phyloP scores from a whole-genome alignment of 2,888 invertebrate genomes.

The Cyclophora punctaria region DNA sequence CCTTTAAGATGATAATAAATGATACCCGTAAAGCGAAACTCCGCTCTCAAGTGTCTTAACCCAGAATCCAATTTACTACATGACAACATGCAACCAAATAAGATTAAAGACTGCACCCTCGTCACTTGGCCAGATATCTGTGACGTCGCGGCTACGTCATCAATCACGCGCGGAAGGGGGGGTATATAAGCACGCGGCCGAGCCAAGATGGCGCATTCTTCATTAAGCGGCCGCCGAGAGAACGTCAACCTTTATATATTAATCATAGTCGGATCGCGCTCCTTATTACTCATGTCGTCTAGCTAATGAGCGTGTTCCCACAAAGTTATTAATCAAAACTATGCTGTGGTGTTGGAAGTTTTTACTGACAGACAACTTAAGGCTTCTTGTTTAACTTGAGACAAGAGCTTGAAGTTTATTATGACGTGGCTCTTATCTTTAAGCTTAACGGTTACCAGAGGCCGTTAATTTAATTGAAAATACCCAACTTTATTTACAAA shows the following conservation, averaged over 20 bases:
- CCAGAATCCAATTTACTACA: conserved; percentile 8
- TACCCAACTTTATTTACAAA: too few relatives aligned
- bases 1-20: too few relatives aligned
- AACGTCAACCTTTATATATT: conserved; percentile 43
- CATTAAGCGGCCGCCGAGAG: conserved; percentile 45
- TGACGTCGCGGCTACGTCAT: conserved; percentile 54
- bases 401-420: too few relatives aligned
- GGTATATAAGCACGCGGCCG: conserved; percentile 37
- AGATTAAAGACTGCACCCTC: conserved; percentile 53
- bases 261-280: conserved; percentile 42
- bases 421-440: too few relatives aligned
- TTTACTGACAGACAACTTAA: too few relatives aligned
- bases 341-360: too few relatives aligned
- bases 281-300: conserved; percentile 33
- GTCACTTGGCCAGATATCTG: conserved; percentile 40
- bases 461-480: too few relatives aligned
- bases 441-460: too few relatives aligned
- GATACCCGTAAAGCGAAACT: neutral
- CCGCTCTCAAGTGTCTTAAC: neutral
- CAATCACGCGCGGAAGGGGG: conserved; percentile 47
- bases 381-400: too few relatives aligned
- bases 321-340: conserved; percentile 25
- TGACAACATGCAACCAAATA: conserved; percentile 32
- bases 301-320: conserved; percentile 26
- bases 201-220: conserved; percentile 45